Conservation (phyloP, 2,888 invertebrate species). For the Elegia similella region DNA sequence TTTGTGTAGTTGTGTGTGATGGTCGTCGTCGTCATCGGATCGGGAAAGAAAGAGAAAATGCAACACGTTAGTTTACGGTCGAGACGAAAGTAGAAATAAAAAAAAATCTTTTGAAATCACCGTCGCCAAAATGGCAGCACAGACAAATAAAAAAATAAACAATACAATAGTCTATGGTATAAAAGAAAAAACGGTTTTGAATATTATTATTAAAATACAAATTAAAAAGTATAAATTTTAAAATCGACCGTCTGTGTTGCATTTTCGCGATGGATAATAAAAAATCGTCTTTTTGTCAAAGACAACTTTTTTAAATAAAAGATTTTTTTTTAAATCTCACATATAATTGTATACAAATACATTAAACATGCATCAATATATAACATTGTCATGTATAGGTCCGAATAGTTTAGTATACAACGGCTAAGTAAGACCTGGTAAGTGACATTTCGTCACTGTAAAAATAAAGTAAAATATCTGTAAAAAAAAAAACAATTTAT, state of each 20-base stretch:
- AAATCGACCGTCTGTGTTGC: constrained; percentile 79
- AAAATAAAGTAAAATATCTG: not conserved
- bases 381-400: constrained; percentile 48
- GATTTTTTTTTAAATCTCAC: constrained; percentile 40
- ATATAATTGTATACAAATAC: constrained; percentile 64
- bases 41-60: constrained; percentile 80
- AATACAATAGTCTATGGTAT: constrained; percentile 26
- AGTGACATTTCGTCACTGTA: not conserved
- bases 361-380: constrained; percentile 57
- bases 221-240: constrained; percentile 25
- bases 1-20: constrained; percentile 13
- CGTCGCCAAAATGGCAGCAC: constrained; percentile 78
- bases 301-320: constrained; percentile 38
- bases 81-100: constrained; percentile 37
- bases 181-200: constrained; percentile 22
- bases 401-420: constrained; percentile 1
- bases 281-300: constrained; percentile 44
- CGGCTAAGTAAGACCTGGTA: constrained; percentile 4
- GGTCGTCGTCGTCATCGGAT: constrained; percentile 38
- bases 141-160: constrained; percentile 51
- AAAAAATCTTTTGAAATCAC: constrained; percentile 27
- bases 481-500: no score
- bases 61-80: constrained; percentile 78
- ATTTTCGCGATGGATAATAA: constrained; percentile 64
- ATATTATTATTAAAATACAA: constrained; percentile 28